These are phyloP conservation scores for Heteromormyrus szaboi DNA, from an alignment of 2,797 vertebrate species.

Conservation along the genomic window DNA sequence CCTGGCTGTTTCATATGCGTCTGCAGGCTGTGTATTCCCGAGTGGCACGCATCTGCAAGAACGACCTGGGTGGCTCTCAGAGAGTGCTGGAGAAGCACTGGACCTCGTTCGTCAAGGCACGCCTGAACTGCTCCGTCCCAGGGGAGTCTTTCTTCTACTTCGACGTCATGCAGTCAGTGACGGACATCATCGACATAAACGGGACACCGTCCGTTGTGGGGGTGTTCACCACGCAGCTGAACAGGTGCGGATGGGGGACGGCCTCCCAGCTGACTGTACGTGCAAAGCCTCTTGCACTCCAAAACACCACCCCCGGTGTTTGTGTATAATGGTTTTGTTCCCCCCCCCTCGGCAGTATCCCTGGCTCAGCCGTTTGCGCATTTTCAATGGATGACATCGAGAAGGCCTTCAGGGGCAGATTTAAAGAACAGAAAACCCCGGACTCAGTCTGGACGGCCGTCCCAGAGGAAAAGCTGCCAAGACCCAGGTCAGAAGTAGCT, in stretches of 20 bases:
- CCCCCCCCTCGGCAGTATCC: slow-evolving; percentile 68
- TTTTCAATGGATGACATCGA: slow-evolving; percentile 96
- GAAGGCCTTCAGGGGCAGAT: slow-evolving; percentile 87
- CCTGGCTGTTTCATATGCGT: slow-evolving; percentile 10
- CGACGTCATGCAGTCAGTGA: slow-evolving; percentile 92
- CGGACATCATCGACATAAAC: slow-evolving; percentile 86
- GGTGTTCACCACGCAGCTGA: slow-evolving; percentile 96
- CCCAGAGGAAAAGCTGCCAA: slow-evolving; percentile 90
- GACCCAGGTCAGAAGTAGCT: slow-evolving; percentile 74
- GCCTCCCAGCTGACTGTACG: background rate
- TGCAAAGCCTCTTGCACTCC: background rate
- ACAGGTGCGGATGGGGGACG: slow-evolving; percentile 69
- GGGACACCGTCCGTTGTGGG: slow-evolving; percentile 83
- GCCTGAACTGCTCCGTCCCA: slow-evolving; percentile 92
- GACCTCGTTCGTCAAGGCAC: slow-evolving; percentile 94
- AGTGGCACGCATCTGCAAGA: slow-evolving; percentile 96
- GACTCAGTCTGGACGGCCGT: slow-evolving; percentile 97
- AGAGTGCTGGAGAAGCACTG: slow-evolving; percentile 95
- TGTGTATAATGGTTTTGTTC: background rate
- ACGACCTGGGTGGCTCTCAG: slow-evolving; percentile 94
- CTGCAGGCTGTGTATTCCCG: slow-evolving; percentile 92
- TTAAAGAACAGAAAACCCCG: slow-evolving; percentile 95
- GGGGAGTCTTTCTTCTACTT: slow-evolving; percentile 99
- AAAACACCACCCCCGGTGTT: background rate
- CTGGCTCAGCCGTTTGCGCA: slow-evolving; percentile 91